Conservation (phyloP, 2,888 invertebrate genomes). For the Synergus japonicus region DNA sequence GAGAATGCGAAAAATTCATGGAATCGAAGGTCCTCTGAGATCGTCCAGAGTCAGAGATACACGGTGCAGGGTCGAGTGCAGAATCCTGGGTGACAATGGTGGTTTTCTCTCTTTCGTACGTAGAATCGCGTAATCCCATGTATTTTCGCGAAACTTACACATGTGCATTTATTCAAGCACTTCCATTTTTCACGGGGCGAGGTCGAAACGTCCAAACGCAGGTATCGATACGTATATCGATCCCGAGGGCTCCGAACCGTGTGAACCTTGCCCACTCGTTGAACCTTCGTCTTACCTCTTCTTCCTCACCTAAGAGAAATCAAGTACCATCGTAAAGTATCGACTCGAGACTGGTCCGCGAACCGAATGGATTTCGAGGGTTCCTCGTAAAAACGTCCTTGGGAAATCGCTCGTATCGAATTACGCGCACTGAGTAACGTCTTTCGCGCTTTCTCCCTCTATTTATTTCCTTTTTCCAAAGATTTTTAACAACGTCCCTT, state of each 20-base stretch:
- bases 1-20: constrained; percentile 56
- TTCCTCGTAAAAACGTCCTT: constrained; percentile 56
- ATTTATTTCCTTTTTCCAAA: not conserved
- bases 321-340: constrained; percentile 56
- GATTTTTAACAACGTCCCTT: constrained; percentile 38
- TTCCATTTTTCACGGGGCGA: constrained; percentile 50
- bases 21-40: constrained; percentile 44
- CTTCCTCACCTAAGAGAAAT: constrained; percentile 50
- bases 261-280: constrained; percentile 25
- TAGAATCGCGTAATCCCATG: constrained; percentile 14
- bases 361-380: constrained; percentile 54
- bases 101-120: constrained; percentile 46
- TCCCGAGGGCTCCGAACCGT: constrained; percentile 51
- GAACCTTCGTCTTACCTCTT: not conserved
- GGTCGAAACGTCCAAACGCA: constrained; percentile 53
- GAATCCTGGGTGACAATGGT: constrained; percentile 54
- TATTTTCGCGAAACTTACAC: not conserved
- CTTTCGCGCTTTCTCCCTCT: constrained; percentile 21
- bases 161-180: constrained; percentile 28
- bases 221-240: constrained; percentile 57
- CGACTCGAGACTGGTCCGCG: constrained; percentile 51
- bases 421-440: constrained; percentile 45
- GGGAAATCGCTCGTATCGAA: constrained; percentile 57
- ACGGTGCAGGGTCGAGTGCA: constrained; percentile 40
- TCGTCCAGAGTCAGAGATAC: constrained; percentile 44